Conservation (phyloP, 1,140 invertebrate species). For the Xylocopa sonorina region DNA sequence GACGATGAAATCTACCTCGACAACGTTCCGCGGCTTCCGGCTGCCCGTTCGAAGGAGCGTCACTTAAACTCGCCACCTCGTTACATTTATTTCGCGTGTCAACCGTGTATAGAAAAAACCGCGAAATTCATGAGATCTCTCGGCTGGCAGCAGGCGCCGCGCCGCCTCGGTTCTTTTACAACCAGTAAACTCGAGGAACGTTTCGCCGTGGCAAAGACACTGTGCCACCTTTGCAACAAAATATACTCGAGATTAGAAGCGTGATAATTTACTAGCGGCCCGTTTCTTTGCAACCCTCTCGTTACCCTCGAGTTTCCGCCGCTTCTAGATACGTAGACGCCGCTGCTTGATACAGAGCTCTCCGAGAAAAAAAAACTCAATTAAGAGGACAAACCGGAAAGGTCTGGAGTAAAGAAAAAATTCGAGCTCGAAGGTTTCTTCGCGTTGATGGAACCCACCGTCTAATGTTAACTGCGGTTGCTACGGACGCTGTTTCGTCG, state of each 20-base stretch:
- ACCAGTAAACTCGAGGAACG: conserved; percentile 1
- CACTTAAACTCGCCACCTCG: conserved; percentile 25
- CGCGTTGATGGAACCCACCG: background rate
- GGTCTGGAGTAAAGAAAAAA: conserved; percentile 56
- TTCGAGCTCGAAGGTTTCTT: background rate
- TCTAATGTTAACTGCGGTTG: conserved; percentile 29
- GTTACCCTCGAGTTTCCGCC: conserved; percentile 21
- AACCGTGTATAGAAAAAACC: background rate
- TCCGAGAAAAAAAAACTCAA: conserved; percentile 67
- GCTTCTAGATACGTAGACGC: conserved; percentile 5
- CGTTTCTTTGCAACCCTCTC: conserved; percentile 49
- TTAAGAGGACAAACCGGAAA: conserved; percentile 65
- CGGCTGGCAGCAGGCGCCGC: too few relatives aligned
- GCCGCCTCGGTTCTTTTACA: background rate
- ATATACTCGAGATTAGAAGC: conserved; percentile 63
- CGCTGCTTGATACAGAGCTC: conserved; percentile 43
- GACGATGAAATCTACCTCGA: background rate
- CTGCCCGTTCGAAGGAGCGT: background rate
- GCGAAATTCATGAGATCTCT: conserved; percentile 2
- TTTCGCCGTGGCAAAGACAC: conserved; percentile 1
- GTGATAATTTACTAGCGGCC: conserved; percentile 58
- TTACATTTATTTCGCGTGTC: conserved; percentile 23
- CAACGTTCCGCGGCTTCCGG: background rate
- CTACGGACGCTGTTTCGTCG: too few relatives aligned
- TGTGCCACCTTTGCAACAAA: conserved; percentile 31